Conservation (phyloP, 2,797 vertebrate species). For the Adelosebastes latens region DNA sequence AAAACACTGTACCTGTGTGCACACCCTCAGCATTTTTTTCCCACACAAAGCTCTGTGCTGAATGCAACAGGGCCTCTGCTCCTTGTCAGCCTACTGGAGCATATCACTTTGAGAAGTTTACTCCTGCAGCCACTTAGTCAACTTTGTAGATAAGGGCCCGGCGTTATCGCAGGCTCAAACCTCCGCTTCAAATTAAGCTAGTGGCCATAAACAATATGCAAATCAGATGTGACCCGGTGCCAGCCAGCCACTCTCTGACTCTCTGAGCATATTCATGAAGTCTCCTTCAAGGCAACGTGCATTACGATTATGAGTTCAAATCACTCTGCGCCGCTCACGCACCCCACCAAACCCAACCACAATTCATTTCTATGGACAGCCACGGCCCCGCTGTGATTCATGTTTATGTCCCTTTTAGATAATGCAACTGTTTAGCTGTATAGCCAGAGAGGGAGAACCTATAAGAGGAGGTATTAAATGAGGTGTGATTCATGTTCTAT, state of each 20-base stretch:
- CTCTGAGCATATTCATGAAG: conserved; percentile 67
- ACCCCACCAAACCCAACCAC: conserved; percentile 10
- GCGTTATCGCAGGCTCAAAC: conserved; percentile 55
- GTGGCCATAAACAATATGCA: conserved; percentile 75
- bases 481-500: conserved; percentile 41
- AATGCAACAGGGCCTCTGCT: conserved; percentile 6
- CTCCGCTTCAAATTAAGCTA: conserved; percentile 67
- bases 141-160: conserved; percentile 46
- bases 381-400: conserved; percentile 60
- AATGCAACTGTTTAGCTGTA: conserved; percentile 42
- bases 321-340: conserved; percentile 23
- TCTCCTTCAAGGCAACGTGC: conserved; percentile 53
- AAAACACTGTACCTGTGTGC: neutral
- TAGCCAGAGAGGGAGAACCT: neutral
- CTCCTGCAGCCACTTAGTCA: conserved; percentile 41
- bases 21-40: neutral
- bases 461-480: conserved; percentile 33
- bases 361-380: conserved; percentile 55
- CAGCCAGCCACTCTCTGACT: conserved; percentile 70
- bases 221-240: conserved; percentile 69
- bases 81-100: conserved; percentile 32
- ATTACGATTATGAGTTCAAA: conserved; percentile 72
- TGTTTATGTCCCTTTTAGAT: conserved; percentile 61
- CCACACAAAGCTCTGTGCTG: neutral
- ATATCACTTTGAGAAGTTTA: conserved; percentile 60